phyloP scores from a whole-genome alignment of 2,888 invertebrate species.

The Hypsopygia costalis region DNA sequence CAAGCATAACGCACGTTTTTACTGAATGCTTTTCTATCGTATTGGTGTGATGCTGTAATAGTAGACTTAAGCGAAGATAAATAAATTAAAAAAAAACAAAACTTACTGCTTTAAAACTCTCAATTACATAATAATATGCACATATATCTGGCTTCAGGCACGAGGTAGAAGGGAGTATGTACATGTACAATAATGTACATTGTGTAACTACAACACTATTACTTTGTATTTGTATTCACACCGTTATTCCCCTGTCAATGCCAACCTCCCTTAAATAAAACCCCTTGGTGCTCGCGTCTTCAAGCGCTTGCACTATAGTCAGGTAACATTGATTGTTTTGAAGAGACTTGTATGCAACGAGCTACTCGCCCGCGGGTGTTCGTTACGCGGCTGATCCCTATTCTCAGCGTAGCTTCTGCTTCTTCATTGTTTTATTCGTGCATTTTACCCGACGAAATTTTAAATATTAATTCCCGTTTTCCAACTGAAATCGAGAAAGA shows the following conservation, averaged over 20 bases:
- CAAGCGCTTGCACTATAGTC: constrained; percentile 19
- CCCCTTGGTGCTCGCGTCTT: constrained; percentile 1
- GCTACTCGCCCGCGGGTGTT: constrained; percentile 51
- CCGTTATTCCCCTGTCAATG: not conserved
- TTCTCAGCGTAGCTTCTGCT: constrained; percentile 32
- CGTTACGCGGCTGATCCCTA: constrained; percentile 45
- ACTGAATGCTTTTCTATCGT: too few species aligned
- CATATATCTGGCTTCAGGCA: not conserved
- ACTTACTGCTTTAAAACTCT: too few species aligned
- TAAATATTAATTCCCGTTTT: constrained; percentile 55
- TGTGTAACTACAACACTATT: constrained; percentile 13
- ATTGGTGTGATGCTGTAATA: too few species aligned
- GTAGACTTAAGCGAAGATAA: too few species aligned
- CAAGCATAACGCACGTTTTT: too few species aligned
- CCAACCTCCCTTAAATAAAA: not conserved
- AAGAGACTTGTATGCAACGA: constrained; percentile 50
- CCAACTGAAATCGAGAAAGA: constrained; percentile 40
- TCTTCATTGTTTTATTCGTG: constrained; percentile 18
- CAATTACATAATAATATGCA: too few species aligned
- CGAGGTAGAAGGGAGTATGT: too few species aligned
- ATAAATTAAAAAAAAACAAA: too few species aligned
- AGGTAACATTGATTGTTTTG: constrained; percentile 2
- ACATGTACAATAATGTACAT: too few species aligned
- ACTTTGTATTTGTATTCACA: not conserved
- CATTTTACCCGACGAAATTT: constrained; percentile 30